Base-by-base conservation (phyloP, 2,113 vertebrate genomes). In the Apteryx owenii region DNA sequence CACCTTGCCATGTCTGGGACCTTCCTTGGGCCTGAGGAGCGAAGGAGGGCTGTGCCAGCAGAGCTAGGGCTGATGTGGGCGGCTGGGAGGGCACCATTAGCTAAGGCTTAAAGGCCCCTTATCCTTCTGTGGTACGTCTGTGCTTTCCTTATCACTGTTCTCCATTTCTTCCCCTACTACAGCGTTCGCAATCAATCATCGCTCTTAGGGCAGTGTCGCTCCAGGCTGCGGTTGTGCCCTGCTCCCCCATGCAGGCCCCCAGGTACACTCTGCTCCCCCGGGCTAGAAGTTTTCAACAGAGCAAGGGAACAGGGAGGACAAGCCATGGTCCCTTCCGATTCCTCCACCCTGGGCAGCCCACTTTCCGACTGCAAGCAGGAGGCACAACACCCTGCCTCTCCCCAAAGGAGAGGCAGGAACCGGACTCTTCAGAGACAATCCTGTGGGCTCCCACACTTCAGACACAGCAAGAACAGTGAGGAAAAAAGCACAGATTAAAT, bases 361-460 rank as follows among this genome's bases (percentile, higher is more conserved):
- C 23, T 81, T 84, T 33, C 42, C 6, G 9, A 2, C 33, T 70
- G 17, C 53, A 86, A 58, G 0, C 3, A 58, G 0, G 3, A 80
- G 31, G 18, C 2, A 1, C 31, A 5, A 54, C 7, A 10, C 20
- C 6, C 50, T 65, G 31, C 44, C 38, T 36, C 10, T 15, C 36
- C 80, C 58, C 44, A 51, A 58, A 16, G 76, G 12, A 60, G 31
- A 69, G 31, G 29, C 29, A 60, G 4, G 28, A 7, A 14, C 8
- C 58, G 50, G 80, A 33, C 23, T 80, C 80, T 82, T 50, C 44
- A 72, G 56, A 72, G 70, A 29, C 26, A 48, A 8, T 69, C n/a
- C 25, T 25, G 19, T 38, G 85, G 80, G 56, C 33, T 92, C 56
- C 38, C 44, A n/a, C 31, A 51, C 8, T 68, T 81, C n/a, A 15